Percentiles rank a stretch among this genome's conserved stretches.
Conservation (phyloP, 2,888 invertebrate genomes). For the Drosophila pseudotakahashii region DNA sequence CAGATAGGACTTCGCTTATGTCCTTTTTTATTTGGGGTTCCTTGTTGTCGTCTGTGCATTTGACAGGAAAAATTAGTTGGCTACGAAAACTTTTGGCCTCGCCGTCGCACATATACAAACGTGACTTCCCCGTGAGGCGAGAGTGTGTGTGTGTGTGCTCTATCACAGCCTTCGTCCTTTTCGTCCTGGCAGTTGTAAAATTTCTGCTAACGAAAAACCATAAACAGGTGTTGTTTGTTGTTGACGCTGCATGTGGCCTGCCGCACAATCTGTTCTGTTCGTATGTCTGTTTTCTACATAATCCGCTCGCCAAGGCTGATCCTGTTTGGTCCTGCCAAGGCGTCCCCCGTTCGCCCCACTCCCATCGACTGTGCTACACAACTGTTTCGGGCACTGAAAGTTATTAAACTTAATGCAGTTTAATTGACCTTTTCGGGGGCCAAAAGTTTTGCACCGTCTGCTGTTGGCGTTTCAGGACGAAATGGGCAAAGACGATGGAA, state of each 20-base stretch:
- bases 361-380: slow-evolving; percentile 54
- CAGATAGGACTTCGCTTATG: slow-evolving; percentile 9
- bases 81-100: slow-evolving; percentile 77
- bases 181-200: slow-evolving; percentile 67
- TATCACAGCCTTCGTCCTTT: slow-evolving; percentile 44
- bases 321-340: slow-evolving; percentile 26
- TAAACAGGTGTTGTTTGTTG: slow-evolving; percentile 74
- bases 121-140: not conserved
- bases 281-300: slow-evolving; percentile 68
- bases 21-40: slow-evolving; percentile 45
- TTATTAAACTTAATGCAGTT: slow-evolving; percentile 80
- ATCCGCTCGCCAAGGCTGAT: slow-evolving; percentile 65
- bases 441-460: slow-evolving; percentile 76
- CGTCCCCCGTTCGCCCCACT: not conserved
- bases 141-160: slow-evolving; percentile 35
- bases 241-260: slow-evolving; percentile 71
- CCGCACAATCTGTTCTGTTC: slow-evolving; percentile 74
- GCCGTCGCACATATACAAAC: slow-evolving; percentile 11
- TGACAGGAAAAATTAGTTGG: slow-evolving; percentile 80
- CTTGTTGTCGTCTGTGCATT: slow-evolving; percentile 74
- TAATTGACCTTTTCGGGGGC: slow-evolving; percentile 72
- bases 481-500: not conserved
- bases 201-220: slow-evolving; percentile 71
- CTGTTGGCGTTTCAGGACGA: slow-evolving; percentile 47
- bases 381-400: slow-evolving; percentile 64